Evolutionary conservation across 2,888 invertebrate species (phyloP), one percentile per base, ranked within the genome.

Genomic region (Aplocera efformata): DNA sequence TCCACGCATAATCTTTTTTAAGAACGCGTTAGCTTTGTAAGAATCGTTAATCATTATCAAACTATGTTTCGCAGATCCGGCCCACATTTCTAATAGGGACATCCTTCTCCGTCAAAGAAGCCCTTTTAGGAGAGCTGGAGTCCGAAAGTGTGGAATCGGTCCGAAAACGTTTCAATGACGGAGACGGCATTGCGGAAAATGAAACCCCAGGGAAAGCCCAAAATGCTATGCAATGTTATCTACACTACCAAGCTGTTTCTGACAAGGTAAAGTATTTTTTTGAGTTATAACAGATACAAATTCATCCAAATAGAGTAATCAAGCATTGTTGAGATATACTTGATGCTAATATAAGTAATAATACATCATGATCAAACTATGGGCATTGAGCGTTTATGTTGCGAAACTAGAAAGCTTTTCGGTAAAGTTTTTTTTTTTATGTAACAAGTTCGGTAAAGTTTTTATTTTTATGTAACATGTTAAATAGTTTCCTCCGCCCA

Each of bases 221-320:
- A 44, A 71, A 72, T 17, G 79, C 85, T 0, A 88, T 90, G 84
- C 91, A 91, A 53, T 74, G 80, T 50, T 90, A 89, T 50, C 60
- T 91, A 3, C 77, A 79, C 7, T 52, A 75, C 0, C 90, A 91
- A 59, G 83, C 83, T 2, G 82, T 91, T 0, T 53, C 88, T 0
- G 92, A 92, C 53, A 92, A 95, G 92, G 88, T 90, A 60, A 28
- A n/a, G n/a, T n/a, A n/a, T 6, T 6, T 22, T 20, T 29, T 7
- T 11, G 21, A 8, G 23, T 10, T 24, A 17, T 32, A 26, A 32
- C n/a, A n/a, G n/a, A n/a, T n/a, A n/a, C n/a, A n/a, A n/a, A n/a
- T n/a, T n/a, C n/a, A n/a, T n/a, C n/a, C n/a, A n/a, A n/a, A n/a
- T n/a, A n/a, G n/a, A n/a, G n/a, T n/a, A n/a, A n/a, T n/a, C n/a